Base-by-base conservation (phyloP, 2,888 invertebrate genomes). In the Rutpela maculata region DNA sequence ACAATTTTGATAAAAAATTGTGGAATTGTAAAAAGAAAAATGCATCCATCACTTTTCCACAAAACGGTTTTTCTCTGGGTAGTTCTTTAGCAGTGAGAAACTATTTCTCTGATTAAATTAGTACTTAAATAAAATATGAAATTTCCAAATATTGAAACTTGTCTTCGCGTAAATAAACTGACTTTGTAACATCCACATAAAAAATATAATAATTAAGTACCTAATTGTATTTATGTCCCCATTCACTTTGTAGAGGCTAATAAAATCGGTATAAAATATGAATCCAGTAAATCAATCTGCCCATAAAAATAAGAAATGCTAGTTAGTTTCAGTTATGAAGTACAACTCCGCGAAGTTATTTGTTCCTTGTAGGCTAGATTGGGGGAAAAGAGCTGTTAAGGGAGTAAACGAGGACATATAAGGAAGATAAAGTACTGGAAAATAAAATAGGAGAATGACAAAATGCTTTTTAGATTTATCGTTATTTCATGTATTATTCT, bases 391-490 rank as follows among this genome's bases (percentile, higher is more conserved):
- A 77, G 76, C 81, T 81, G 81, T 84, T 84, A 85, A 76, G 85
- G 84, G 79, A 81, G 83, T 84, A 87, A 86, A 88, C 87, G 87
- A 88, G 85, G 87, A 87, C 87, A 87, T 83, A 85, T 87, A 88
- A 88, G 86, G 85, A 89, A 88, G 89, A 89, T 88, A 88, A 89
- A 89, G 87, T 85, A 84, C 86, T 83, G 79, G 83, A 86, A 88
- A 89, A 89, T 89, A 89, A 89, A 89, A 89, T 88, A 85, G 82
- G 87, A 87, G 87, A 83, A 88, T 88, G 88, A 88, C 88, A 87
- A 88, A 88, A 87, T 82, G 85, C 82, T 82, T 84, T 86, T 82
- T 82, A 86, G 86, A 87, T 87, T 85, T 87, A 87, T 85, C 76
- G 78, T 78, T 74, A 70, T 78, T 80, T 69, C 78, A 77, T 78